A percentile compares a stretch with the other conserved stretches of the same genome.
phyloP scores from a whole-genome alignment of 2,888 invertebrate genomes.

The Catocala fraxini region DNA sequence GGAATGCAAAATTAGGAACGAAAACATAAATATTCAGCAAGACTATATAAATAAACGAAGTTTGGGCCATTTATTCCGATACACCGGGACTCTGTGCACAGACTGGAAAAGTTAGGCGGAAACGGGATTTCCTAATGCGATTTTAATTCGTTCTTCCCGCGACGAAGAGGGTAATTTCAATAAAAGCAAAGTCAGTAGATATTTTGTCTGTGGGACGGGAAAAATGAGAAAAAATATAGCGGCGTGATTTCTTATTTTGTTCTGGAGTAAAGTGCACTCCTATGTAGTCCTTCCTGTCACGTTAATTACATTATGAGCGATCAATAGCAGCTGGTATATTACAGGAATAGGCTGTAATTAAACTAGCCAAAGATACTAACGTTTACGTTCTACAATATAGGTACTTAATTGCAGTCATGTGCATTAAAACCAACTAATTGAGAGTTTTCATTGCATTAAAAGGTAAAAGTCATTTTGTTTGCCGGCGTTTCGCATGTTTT shows the following conservation, averaged over 20 bases:
- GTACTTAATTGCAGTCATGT: no score
- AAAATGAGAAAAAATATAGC: constrained; percentile 56
- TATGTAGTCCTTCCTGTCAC: constrained; percentile 37
- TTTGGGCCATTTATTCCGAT: constrained; percentile 86
- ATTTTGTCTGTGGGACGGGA: constrained; percentile 62
- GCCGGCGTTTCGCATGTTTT: no score
- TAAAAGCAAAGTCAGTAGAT: constrained; percentile 78
- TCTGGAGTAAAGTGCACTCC: constrained; percentile 48
- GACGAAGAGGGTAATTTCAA: constrained; percentile 83
- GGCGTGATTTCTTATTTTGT: constrained; percentile 43
- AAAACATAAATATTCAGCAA: constrained; percentile 85
- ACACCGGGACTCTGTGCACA: constrained; percentile 81
- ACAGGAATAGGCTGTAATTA: constrained; percentile 8
- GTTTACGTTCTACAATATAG: no score
- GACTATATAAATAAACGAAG: constrained; percentile 86
- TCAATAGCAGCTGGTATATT: constrained; percentile 19
- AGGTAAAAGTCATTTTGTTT: no score
- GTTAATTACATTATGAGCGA: constrained; percentile 46
- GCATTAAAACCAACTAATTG: no score
- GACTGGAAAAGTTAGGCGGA: constrained; percentile 84
- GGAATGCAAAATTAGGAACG: constrained; percentile 78
- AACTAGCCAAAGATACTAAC: background rate
- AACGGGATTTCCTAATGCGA: constrained; percentile 87
- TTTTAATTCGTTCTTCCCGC: constrained; percentile 85
- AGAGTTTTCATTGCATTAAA: no score